Base-by-base conservation (phyloP, 2,797 vertebrate genomes). In the Manis javanica region DNA sequence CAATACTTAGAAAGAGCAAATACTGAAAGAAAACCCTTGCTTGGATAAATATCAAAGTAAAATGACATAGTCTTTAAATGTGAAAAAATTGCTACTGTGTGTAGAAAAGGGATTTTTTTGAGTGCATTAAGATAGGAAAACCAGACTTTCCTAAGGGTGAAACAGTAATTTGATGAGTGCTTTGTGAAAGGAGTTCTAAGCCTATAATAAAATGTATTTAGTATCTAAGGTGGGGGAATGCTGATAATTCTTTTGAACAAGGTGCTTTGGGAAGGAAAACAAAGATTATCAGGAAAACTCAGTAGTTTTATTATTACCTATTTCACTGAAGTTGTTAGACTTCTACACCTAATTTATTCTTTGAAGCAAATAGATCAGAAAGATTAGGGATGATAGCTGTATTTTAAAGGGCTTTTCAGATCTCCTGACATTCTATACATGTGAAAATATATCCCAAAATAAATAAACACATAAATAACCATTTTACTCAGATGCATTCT, bases 291-390 rank as follows among this genome's bases (percentile, higher is more conserved):
- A 55, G 23, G 61, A 95, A 94, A 63, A 87, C 9, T 71, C 81
- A 87, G 31, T 85, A 37, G 61, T 92, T 96, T 96, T 61, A 81
- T 85, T 63, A 89, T 89, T 74, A 90, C 3, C 0, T 6, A 77
- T 24, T 63, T 91, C 75, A 75, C 57, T 94, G 12, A 74, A 86
- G 26, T 83, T 78, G 16, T 94, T 93, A 68, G 79, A 69, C 55
- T 91, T 57, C 55, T 90, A 96, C 5, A 24, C 31, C 53, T 85
- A 87, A 85, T 92, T 93, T 95, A 90, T 84, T 90, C 59, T 87
- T 94, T 84, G 31, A 94, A 90, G 61, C n/a, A 96, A 91, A 63
- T 71, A 92, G 51, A 57, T 93, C 92, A 88, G 87, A 64, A 8
- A 55, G 55, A 90, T 74, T 83, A 83, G 34, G 39, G 24, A 53